Percentiles rank a stretch among this genome's conserved stretches.
These are phyloP conservation scores for Stenichneumon culpator DNA, from an alignment of 2,888 invertebrate genomes.

Conservation along the genomic window DNA sequence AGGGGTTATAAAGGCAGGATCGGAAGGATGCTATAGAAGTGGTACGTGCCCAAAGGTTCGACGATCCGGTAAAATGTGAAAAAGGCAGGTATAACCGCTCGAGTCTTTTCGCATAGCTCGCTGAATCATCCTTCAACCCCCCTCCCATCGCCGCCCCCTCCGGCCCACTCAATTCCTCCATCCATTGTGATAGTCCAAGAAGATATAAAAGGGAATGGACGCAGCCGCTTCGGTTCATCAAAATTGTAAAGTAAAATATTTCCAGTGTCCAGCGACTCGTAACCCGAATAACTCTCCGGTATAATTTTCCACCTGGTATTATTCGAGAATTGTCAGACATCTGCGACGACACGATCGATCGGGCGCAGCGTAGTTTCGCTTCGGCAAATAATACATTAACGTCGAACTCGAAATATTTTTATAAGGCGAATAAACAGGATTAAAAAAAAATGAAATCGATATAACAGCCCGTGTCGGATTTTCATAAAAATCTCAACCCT, in stretches of 20 bases:
- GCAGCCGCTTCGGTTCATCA: slow-evolving; percentile 43
- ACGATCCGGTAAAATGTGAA: slow-evolving; percentile 79
- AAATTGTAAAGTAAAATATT: slow-evolving; percentile 64
- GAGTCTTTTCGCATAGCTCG: slow-evolving; percentile 41
- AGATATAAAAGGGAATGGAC: slow-evolving; percentile 47
- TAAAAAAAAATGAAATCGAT: no score
- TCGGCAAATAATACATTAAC: neutral
- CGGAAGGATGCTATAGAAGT: neutral
- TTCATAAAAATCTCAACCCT: no score
- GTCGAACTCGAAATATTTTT: no score
- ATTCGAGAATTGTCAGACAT: slow-evolving; percentile 16
- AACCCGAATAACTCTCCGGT: slow-evolving; percentile 8
- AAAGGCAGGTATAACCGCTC: slow-evolving; percentile 72
- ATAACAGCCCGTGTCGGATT: no score
- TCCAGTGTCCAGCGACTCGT: slow-evolving; percentile 43
- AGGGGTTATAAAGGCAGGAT: neutral
- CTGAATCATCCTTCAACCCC: slow-evolving; percentile 51
- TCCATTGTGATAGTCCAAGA: slow-evolving; percentile 61
- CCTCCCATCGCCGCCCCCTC: neutral
- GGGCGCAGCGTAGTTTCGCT: neutral
- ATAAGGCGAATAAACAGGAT: no score
- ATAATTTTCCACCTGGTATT: neutral
- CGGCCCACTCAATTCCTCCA: slow-evolving; percentile 16
- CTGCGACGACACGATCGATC: slow-evolving; percentile 15
- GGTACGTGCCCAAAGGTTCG: slow-evolving; percentile 73